Percentiles rank a stretch among this genome's conserved stretches.
phyloP scores from a whole-genome alignment of 2,797 vertebrate genomes.

The Pseudochromis fuscus region DNA sequence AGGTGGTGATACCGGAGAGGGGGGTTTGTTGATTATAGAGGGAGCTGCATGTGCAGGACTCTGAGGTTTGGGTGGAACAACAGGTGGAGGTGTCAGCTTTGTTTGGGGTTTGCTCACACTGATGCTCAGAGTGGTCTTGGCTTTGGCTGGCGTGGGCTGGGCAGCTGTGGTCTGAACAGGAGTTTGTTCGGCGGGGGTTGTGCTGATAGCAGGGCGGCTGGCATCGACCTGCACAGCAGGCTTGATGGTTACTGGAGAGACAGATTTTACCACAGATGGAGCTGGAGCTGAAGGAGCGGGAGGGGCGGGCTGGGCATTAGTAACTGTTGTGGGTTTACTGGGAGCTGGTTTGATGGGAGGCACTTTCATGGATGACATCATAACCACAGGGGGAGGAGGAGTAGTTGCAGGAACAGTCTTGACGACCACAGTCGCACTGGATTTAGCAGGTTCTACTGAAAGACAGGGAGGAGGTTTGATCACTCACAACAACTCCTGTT shows the following conservation, averaged over 20 bases:
- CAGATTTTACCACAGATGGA: conserved; percentile 40
- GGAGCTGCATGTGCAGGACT: conserved; percentile 73
- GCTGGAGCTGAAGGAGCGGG: conserved; percentile 48
- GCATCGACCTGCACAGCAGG: conserved; percentile 31
- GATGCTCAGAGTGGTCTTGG: conserved; percentile 83
- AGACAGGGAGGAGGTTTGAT: conserved; percentile 19
- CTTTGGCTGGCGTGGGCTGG: conserved; percentile 73
- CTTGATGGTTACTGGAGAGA: conserved; percentile 46
- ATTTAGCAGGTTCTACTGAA: conserved; percentile 77
- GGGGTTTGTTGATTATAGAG: conserved; percentile 66
- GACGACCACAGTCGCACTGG: conserved; percentile 78
- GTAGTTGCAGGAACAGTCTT: conserved; percentile 66
- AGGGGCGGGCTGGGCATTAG: conserved; percentile 50
- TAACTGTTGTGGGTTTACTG: conserved; percentile 68
- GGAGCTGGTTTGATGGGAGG: conserved; percentile 79
- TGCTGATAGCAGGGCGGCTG: conserved; percentile 15
- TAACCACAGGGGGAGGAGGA: conserved; percentile 75
- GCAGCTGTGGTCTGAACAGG: conserved; percentile 70
- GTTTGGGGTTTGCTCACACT: conserved; percentile 80
- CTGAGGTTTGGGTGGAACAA: conserved; percentile 84
- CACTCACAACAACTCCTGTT: too few relatives aligned
- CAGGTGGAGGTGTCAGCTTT: conserved; percentile 75
- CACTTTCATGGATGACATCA: conserved; percentile 85
- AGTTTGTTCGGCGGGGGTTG: conserved; percentile 40
- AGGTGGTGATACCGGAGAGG: conserved; percentile 65